A percentile compares a stretch with the other conserved stretches of the same genome.
Evolutionary conservation across 2,888 invertebrate genomes (phyloP).

Genomic region (Archaeoteleia sp.): DNA sequence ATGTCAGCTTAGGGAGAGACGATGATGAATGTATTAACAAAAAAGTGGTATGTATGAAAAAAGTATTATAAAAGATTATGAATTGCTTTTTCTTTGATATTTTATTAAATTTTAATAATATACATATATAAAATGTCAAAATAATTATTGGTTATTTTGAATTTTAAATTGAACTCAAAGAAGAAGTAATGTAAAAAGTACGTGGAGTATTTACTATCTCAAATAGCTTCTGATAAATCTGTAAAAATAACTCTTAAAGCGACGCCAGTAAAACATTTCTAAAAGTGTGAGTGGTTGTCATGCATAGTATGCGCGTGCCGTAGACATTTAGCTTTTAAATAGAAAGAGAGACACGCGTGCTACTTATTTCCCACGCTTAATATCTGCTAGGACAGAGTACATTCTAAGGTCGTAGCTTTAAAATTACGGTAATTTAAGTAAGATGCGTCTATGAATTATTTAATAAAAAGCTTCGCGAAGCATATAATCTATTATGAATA

Average conservation of each 20-base stretch:
- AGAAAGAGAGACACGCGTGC: slow-evolving; percentile 33
- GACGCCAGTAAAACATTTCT: slow-evolving; percentile 38
- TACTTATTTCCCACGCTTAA: slow-evolving; percentile 44
- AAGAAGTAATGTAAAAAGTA: too few relatives aligned
- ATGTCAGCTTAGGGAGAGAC: slow-evolving; percentile 6
- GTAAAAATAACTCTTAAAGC: too few relatives aligned
- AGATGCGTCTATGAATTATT: slow-evolving; percentile 54
- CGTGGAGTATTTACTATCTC: too few relatives aligned
- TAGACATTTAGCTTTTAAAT: slow-evolving; percentile 46
- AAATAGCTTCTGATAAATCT: too few relatives aligned
- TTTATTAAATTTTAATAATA: too few relatives aligned
- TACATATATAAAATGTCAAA: too few relatives aligned
- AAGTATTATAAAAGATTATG: too few relatives aligned
- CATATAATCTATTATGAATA: slow-evolving; percentile 17
- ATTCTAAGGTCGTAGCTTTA: slow-evolving; percentile 33
- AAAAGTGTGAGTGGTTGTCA: slow-evolving; percentile 26
- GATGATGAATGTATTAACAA: not conserved
- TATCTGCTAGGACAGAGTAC: slow-evolving; percentile 24
- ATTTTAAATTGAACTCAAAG: too few relatives aligned
- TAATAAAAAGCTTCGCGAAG: slow-evolving; percentile 19
- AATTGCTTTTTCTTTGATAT: too few relatives aligned
- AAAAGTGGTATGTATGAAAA: slow-evolving; percentile 11
- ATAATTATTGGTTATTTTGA: too few relatives aligned
- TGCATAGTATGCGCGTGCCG: slow-evolving; percentile 39
- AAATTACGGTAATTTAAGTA: slow-evolving; percentile 47